Conservation (phyloP, 2,888 invertebrate species). For the Cephus sareptanus region DNA sequence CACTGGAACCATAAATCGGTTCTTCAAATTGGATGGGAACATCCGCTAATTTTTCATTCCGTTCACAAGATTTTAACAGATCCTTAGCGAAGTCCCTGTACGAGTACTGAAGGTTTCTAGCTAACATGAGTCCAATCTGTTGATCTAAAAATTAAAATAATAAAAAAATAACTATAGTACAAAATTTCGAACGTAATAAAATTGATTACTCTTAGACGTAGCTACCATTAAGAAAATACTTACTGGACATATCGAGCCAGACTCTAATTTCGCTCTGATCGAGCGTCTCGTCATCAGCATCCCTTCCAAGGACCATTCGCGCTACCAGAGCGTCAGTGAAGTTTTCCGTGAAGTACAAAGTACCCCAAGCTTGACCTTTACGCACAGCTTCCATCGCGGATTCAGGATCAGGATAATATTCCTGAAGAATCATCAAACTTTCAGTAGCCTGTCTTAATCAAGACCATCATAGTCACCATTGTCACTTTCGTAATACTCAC, state of each 20-base stretch:
- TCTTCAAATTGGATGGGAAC: constrained; percentile 90
- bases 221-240: constrained; percentile 44
- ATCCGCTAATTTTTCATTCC: constrained; percentile 88
- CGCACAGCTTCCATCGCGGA: constrained; percentile 80
- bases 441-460: background rate
- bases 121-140: constrained; percentile 91
- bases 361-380: constrained; percentile 88
- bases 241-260: constrained; percentile 93
- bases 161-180: too few relatives aligned
- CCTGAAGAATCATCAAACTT: constrained; percentile 43
- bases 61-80: constrained; percentile 77
- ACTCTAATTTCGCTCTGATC: constrained; percentile 89
- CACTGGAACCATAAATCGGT: constrained; percentile 88
- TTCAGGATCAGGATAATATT: constrained; percentile 75
- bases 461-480: background rate
- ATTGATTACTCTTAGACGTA: too few relatives aligned
- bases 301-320: constrained; percentile 81
- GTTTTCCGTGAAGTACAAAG: constrained; percentile 87
- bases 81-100: constrained; percentile 86
- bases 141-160: constrained; percentile 73
- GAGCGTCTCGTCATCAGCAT: constrained; percentile 87
- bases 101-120: constrained; percentile 85
- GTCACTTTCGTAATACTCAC: constrained; percentile 46
- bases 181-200: too few relatives aligned
- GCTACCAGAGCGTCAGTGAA: constrained; percentile 89